phyloP scores from a whole-genome alignment of 2,797 vertebrate genomes.

The Podarcis siculus region DNA sequence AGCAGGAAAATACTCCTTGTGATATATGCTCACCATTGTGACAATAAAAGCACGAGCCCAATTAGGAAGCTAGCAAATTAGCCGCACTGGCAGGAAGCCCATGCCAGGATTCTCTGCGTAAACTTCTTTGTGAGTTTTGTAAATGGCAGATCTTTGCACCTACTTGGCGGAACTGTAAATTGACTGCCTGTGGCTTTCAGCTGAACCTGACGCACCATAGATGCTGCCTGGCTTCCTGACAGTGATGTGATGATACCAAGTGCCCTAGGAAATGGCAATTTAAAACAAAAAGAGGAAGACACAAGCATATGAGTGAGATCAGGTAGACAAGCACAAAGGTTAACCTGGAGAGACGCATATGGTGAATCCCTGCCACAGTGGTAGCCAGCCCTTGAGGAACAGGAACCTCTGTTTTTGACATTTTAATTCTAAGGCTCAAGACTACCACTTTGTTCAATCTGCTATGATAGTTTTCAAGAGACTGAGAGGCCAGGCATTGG shows the following conservation, averaged over 20 bases:
- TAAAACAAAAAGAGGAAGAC: constrained; percentile 20
- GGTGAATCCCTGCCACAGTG: background rate
- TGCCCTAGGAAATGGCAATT: constrained; percentile 20
- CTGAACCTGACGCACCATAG: constrained; percentile 31
- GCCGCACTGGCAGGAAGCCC: constrained; percentile 61
- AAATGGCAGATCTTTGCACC: constrained; percentile 35
- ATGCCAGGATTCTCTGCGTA: constrained; percentile 34
- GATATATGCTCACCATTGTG: constrained; percentile 54
- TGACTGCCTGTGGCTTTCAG: constrained; percentile 27
- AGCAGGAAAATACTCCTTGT: constrained; percentile 61
- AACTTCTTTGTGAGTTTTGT: constrained; percentile 44
- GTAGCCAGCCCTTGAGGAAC: constrained; percentile 8
- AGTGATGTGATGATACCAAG: constrained; percentile 7
- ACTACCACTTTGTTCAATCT: background rate
- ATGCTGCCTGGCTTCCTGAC: constrained; percentile 6
- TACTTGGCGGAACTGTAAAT: background rate
- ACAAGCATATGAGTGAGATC: constrained; percentile 15
- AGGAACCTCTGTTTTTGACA: constrained; percentile 7
- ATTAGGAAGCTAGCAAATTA: constrained; percentile 63
- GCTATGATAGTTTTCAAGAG: background rate
- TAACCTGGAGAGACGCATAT: background rate
- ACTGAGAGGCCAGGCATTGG: background rate
- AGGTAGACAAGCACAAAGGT: background rate
- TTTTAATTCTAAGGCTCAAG: constrained; percentile 27
- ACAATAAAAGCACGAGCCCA: constrained; percentile 56